Evolutionary conservation across 1,140 invertebrate species (phyloP).

Genomic region (Rhagoletis zephyria): DNA sequence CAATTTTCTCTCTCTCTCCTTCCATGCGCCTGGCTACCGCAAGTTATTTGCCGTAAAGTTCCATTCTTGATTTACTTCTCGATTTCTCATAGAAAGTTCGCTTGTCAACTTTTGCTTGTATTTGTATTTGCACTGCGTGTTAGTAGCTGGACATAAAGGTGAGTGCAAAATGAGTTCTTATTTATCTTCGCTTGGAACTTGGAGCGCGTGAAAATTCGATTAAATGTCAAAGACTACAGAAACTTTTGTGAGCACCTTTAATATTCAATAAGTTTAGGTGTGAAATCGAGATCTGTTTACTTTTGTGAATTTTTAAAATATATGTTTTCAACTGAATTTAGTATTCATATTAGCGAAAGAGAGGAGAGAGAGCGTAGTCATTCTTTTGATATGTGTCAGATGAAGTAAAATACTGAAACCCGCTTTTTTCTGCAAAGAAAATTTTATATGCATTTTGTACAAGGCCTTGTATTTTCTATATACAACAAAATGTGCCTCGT

Average conservation of each 20-base stretch:
- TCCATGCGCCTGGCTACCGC: background rate
- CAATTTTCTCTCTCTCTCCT: background rate
- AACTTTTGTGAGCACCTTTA: background rate
- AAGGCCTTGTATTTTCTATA: background rate
- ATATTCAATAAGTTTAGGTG: background rate
- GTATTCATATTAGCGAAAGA: no score
- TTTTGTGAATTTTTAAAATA: no score
- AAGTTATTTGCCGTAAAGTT: constrained; percentile 13
- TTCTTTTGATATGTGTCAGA: no score
- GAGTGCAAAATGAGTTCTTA: background rate
- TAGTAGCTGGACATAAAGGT: background rate
- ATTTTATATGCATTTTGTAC: background rate
- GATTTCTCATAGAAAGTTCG: background rate
- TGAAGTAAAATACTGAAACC: background rate
- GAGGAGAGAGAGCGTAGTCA: no score
- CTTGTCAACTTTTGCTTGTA: no score
- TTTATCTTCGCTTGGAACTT: background rate
- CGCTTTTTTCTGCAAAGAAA: background rate
- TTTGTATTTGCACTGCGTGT: no score
- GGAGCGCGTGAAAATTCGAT: no score
- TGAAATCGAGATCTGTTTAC: no score
- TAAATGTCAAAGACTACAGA: no score
- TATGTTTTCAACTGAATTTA: no score
- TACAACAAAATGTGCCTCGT: no score
- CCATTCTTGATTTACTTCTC: constrained; percentile 16